Evolutionary conservation across 2,888 invertebrate genomes (phyloP).

Genomic region (Acheta domesticus): DNA sequence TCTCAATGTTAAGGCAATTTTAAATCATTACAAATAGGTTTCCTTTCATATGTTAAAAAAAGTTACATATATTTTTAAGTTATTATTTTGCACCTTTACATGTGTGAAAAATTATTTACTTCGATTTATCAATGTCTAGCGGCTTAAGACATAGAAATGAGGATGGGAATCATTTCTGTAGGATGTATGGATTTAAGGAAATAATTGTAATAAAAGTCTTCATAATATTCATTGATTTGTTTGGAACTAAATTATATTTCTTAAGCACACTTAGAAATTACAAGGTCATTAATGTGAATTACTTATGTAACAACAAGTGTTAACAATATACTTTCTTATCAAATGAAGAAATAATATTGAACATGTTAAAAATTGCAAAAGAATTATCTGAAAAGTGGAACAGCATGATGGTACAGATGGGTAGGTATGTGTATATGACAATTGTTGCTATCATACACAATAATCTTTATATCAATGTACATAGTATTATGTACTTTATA

Average conservation of each 20-base stretch:
- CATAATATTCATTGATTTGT: background rate
- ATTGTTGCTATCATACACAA: slow-evolving; percentile 24
- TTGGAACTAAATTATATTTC: slow-evolving; percentile 9
- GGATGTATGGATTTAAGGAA: too few species aligned
- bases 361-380: slow-evolving; percentile 6
- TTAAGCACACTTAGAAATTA: slow-evolving; percentile 28
- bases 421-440: slow-evolving; percentile 19
- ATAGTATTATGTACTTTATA: slow-evolving; percentile 3
- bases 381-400: background rate
- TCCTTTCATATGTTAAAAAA: too few species aligned
- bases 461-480: slow-evolving; percentile 26
- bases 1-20: too few species aligned
- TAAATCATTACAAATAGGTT: too few species aligned
- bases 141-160: too few species aligned
- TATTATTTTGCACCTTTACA: too few species aligned
- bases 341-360: background rate
- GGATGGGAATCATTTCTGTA: too few species aligned
- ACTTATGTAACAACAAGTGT: slow-evolving; percentile 3
- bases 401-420: slow-evolving; percentile 18
- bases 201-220: background rate
- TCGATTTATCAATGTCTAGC: too few species aligned
- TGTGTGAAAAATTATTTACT: too few species aligned
- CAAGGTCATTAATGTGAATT: slow-evolving; percentile 19
- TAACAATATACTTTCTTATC: background rate
- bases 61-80: too few species aligned